Evolutionary conservation across 2,113 vertebrate genomes (phyloP), one percentile per base, ranked within the genome.

Genomic region (Xyrauchen texanus): DNA sequence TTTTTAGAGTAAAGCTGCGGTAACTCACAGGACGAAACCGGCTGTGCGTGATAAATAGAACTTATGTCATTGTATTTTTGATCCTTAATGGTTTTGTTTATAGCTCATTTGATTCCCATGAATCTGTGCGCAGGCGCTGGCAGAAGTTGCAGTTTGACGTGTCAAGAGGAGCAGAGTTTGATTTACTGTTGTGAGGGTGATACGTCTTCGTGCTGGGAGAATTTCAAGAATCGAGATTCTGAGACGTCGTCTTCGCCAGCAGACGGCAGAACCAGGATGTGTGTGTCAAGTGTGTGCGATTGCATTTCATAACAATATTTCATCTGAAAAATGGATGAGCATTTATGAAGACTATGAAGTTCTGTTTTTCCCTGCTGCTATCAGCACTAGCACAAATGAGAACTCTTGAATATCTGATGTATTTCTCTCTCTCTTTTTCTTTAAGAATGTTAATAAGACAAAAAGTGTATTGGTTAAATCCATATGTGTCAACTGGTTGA

Each of bases 181-280:
- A 79, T 80, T 53, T 55, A 62, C 9, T 76, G 52, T 62, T 49
- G 53, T 6, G n/a, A 55, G 61, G 51, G 15, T 2, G 57, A 51
- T 21, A 10, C 7, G 3, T 63, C 70, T 73, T 49, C 4, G n/a
- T 8, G 16, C 45, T 52, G 11, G 21, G 21, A 34, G 21, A 34
- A 34, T 34, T 34, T 34, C 12, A 15, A 72, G 7, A 47, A 8
- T 16, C 10, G 7, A 80, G 21, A 34, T 8, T 74, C 61, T 60
- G 61, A 72, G 67, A 80, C 53, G 46, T 44, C 8, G 15, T 67
- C 12, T 65, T 51, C 47, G 82, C 82, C 82, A 80, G 78, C 61
- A 80, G 82, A 83, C 82, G 44, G 61, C 62, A 8, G 72, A 42
- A 34, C 10, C 12, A 4, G 51, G 42, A 52, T 70, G n/a, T 15